Evolutionary conservation across 2,888 invertebrate species (phyloP).

Genomic region (Cabera pusaria): DNA sequence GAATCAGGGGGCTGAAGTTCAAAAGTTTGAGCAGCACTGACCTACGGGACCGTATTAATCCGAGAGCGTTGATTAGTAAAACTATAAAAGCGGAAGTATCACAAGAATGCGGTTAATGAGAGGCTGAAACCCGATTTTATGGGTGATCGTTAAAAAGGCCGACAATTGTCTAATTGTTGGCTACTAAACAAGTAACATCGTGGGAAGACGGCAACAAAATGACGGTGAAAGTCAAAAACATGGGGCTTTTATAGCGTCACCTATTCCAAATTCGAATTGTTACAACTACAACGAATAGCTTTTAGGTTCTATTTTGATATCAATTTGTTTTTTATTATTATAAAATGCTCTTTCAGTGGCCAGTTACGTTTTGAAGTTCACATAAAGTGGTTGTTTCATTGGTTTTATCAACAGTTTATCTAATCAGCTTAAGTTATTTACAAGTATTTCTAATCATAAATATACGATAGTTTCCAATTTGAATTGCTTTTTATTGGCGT

Average conservation of each 20-base stretch:
- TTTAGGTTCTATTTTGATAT: constrained; percentile 60
- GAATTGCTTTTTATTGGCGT: no score
- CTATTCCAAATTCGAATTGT: constrained; percentile 57
- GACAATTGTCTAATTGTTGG: constrained; percentile 82
- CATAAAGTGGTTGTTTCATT: constrained; percentile 19
- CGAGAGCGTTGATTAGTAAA: constrained; percentile 80
- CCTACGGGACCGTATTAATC: constrained; percentile 73
- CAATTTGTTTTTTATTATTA: constrained; percentile 61
- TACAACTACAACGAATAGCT: constrained; percentile 64
- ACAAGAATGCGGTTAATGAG: constrained; percentile 82
- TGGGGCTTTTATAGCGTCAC: constrained; percentile 54
- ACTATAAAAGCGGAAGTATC: constrained; percentile 83
- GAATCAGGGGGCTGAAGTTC: no score
- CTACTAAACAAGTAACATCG: constrained; percentile 71
- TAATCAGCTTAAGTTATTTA: no score
- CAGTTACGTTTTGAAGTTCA: constrained; percentile 19
- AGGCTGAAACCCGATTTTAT: constrained; percentile 78
- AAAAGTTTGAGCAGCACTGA: constrained; percentile 10
- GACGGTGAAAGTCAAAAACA: constrained; percentile 73
- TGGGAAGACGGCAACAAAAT: constrained; percentile 71
- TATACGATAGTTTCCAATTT: no score
- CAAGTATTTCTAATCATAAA: no score
- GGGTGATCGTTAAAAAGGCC: constrained; percentile 78
- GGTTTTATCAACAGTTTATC: no score
- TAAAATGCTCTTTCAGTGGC: constrained; percentile 24